phyloP scores from a whole-genome alignment of 2,113 vertebrate genomes.

The Helogale parvula region DNA sequence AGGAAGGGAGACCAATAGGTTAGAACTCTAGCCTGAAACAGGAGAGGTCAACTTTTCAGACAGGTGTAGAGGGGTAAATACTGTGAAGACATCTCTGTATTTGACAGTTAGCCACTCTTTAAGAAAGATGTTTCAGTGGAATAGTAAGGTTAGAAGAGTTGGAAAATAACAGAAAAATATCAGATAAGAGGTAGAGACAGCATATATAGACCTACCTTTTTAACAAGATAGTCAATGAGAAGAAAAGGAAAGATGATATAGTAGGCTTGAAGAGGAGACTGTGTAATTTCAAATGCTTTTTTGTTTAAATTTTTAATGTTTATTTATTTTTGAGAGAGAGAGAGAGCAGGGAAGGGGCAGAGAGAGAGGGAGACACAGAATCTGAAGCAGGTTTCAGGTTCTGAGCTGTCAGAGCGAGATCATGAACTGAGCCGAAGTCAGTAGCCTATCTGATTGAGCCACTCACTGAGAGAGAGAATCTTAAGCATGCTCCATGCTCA shows the following conservation, averaged over 20 bases:
- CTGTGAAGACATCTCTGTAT: background rate
- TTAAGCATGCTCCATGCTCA: no score
- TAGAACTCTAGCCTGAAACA: background rate
- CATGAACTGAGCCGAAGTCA: no score
- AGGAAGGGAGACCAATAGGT: background rate
- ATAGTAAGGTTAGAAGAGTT: background rate
- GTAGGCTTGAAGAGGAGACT: background rate
- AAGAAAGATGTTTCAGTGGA: background rate
- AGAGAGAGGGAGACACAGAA: no score
- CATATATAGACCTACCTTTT: background rate
- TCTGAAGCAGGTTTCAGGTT: no score
- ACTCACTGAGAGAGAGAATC: no score
- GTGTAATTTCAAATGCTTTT: background rate
- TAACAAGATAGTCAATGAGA: background rate
- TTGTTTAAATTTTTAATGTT: no score
- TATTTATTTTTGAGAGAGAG: no score
- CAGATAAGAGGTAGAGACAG: background rate
- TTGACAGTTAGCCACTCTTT: background rate
- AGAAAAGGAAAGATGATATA: background rate
- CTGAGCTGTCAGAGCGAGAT: no score
- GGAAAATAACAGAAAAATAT: background rate
- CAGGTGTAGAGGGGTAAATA: background rate
- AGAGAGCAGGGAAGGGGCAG: no score
- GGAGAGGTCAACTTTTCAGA: background rate
- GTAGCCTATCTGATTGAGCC: no score